Base-by-base conservation (phyloP, 1,140 invertebrate genomes). In the Adoxophyes honmai region DNA sequence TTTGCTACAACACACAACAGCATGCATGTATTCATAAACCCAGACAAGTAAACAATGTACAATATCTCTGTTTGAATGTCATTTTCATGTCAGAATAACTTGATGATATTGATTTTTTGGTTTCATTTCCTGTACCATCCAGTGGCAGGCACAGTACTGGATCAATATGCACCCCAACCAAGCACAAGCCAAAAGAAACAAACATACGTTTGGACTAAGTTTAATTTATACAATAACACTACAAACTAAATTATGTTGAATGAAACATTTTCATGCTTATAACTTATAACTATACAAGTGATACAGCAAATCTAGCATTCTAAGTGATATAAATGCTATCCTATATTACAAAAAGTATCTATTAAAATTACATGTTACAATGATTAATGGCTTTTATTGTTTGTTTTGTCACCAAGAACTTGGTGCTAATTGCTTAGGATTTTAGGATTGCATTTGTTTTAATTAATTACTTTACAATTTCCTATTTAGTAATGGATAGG, bases 71-170 rank as follows among this genome's bases (percentile, higher is more conserved):
- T n/a, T n/a, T n/a, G n/a, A n/a, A n/a, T n/a, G n/a, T n/a, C n/a
- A n/a, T n/a, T n/a, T n/a, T n/a, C n/a, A n/a, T n/a, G n/a, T n/a
- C n/a, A n/a, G n/a, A n/a, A n/a, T n/a, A 2, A 28, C 5, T 34
- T 39, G 36, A 11, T 52, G 21, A 7, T 58, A 51, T 39, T 37
- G 15, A 53, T 16, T 57, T 14, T 5, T 37, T 16, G 34, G 2
- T 0, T 14, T n/a, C n/a, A n/a, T n/a, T n/a, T 34, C 21, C 33
- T 51, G 66, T 62, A 57, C 62, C 37, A 68, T 13, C 21, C 11
- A 42, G 66, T 68, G 11, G 21, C 57, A 61, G 57, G 66, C 11
- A 58, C 56, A 18, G 34, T 9, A 34, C 38, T 5, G 21, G 21
- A 48, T 13, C 18, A 28, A 33, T 48, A 48, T 48, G 42, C n/a